A percentile compares a stretch with the other conserved stretches of the same genome.
Conservation (phyloP, 37 sponge, comb jelly and placozoan genomes). For the Chondrilla cf. caribensis region DNA sequence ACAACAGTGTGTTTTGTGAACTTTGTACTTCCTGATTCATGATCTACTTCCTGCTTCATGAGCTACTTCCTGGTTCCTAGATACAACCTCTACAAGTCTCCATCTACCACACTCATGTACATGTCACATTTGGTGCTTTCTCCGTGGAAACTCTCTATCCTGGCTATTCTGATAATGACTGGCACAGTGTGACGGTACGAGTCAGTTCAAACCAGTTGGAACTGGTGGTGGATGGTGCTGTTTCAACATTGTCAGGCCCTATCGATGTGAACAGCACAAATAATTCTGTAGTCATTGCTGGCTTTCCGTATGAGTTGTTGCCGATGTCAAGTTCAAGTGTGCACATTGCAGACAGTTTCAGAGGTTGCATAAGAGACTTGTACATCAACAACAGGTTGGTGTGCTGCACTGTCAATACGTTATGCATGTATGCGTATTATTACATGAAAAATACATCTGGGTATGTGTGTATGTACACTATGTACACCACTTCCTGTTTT, state of each 20-base stretch:
- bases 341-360: conserved; percentile 26
- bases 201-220: background rate
- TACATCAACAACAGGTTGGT: conserved; percentile 42
- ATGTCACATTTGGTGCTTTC: conserved; percentile 22
- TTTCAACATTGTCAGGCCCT: background rate
- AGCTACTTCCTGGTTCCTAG: too few species aligned
- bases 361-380: conserved; percentile 52
- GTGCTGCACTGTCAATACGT: too few species aligned
- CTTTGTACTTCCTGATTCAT: too few species aligned
- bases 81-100: conserved; percentile 7
- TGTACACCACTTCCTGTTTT: too few species aligned
- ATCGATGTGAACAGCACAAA: background rate
- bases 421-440: too few species aligned
- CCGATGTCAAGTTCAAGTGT: background rate
- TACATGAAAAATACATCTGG: too few species aligned
- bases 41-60: too few species aligned
- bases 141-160: conserved; percentile 2
- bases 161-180: conserved; percentile 37
- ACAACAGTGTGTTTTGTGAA: too few species aligned
- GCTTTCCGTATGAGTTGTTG: too few species aligned
- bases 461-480: too few species aligned
- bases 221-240: conserved; percentile 42
- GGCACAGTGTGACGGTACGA: conserved; percentile 51
- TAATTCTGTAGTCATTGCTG: background rate
- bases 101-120: conserved; percentile 47